Percentiles rank a stretch among this genome's conserved stretches.
Conservation (phyloP, 2,797 vertebrate species). For the Lacerta agilis region DNA sequence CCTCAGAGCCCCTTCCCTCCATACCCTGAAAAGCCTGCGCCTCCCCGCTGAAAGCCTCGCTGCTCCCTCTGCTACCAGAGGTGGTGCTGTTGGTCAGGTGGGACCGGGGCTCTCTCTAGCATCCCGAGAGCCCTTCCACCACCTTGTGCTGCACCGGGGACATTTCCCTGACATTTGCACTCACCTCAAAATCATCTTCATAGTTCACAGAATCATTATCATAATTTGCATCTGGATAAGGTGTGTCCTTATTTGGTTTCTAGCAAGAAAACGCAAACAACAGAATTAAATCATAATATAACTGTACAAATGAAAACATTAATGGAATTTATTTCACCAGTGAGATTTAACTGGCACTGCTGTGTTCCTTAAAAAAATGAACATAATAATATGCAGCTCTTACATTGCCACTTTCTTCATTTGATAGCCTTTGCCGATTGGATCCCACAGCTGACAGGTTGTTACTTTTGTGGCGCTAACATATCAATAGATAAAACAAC, state of each 20-base stretch:
- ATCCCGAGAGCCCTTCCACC: too few relatives aligned
- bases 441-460: constrained; percentile 28
- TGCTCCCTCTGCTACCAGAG: too few relatives aligned
- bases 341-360: constrained; percentile 1
- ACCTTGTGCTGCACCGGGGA: too few relatives aligned
- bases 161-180: constrained; percentile 22
- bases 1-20: too few relatives aligned
- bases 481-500: constrained; percentile 14
- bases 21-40: too few relatives aligned
- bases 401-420: constrained; percentile 60
- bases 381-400: constrained; percentile 27
- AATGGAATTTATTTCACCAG: background rate
- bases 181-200: constrained; percentile 96
- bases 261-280: constrained; percentile 52
- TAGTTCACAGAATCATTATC: constrained; percentile 75
- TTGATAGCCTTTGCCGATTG: constrained; percentile 37
- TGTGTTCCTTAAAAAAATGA: background rate
- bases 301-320: background rate
- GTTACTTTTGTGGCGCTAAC: constrained; percentile 55
- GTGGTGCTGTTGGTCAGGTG: too few relatives aligned
- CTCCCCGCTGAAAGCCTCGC: too few relatives aligned
- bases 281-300: constrained; percentile 20
- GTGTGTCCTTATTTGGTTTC: constrained; percentile 72
- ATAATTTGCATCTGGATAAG: constrained; percentile 63
- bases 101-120: too few relatives aligned